Conservation (phyloP, 2,888 invertebrate genomes). For the Strigamia maritima region DNA sequence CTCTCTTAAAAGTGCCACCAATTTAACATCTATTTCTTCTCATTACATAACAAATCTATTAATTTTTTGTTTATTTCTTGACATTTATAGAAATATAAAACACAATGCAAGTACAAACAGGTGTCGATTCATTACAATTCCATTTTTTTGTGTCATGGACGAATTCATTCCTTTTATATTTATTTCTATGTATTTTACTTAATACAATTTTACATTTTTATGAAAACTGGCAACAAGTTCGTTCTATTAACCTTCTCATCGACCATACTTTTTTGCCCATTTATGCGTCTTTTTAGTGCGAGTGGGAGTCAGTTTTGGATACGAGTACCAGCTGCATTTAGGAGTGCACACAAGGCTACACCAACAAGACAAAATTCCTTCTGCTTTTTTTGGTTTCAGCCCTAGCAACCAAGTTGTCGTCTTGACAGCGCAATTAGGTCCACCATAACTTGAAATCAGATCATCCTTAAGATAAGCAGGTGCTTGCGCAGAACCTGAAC, state of each 20-base stretch:
- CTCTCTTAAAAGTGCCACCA: not conserved
- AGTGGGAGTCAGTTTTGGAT: slow-evolving; percentile 29
- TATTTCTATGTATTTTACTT: not conserved
- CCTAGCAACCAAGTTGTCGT: slow-evolving; percentile 26
- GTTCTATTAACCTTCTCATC: slow-evolving; percentile 27
- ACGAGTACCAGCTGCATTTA: slow-evolving; percentile 31
- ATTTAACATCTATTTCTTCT: not conserved
- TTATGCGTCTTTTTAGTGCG: slow-evolving; percentile 2
- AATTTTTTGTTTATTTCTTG: not conserved
- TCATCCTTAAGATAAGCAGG: slow-evolving; percentile 34
- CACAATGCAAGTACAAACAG: slow-evolving; percentile 31
- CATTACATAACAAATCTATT: not conserved
- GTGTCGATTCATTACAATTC: slow-evolving; percentile 23
- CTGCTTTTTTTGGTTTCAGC: slow-evolving; percentile 29
- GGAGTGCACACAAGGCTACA: slow-evolving; percentile 34
- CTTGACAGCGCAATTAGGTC: slow-evolving; percentile 32
- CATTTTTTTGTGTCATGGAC: slow-evolving; percentile 21
- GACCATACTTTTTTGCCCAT: slow-evolving; percentile 8
- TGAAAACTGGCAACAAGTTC: slow-evolving; percentile 26
- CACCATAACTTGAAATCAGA: slow-evolving; percentile 32
- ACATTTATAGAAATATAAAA: slow-evolving; percentile 13
- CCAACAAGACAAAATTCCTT: slow-evolving; percentile 26
- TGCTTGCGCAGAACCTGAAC: slow-evolving; percentile 18
- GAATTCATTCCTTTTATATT: slow-evolving; percentile 6
- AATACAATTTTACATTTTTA: slow-evolving; percentile 18